Base-by-base conservation (phyloP, 1,140 invertebrate genomes). In the Augochlora pura region DNA sequence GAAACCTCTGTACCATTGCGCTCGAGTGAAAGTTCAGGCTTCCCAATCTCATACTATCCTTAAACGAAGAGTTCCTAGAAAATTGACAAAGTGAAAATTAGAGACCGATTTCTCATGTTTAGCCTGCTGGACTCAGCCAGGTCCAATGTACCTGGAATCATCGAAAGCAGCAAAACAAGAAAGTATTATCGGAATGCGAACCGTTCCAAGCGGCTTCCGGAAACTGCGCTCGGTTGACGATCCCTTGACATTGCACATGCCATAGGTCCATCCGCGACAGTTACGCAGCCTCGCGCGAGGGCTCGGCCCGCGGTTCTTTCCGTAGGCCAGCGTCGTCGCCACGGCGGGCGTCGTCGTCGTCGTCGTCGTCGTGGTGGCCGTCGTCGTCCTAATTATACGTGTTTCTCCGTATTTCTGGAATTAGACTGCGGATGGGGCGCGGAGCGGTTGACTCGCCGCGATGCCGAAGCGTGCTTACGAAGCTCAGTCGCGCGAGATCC, bases 361-460 rank as follows among this genome's bases (percentile, higher is more conserved):
- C 81, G 80, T 86, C 87, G 12, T 16, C 16, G 49, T 52, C 49
- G 75, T 52, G 67, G 83, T 70, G 38, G 81, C 67, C 83, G 77
- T 72, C 78, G 85, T 78, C 81, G 81, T 86, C 87, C 88, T 89
- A 89, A 89, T 89, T 89, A 89, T 90, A 90, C 74, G 82, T 89
- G 86, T 91, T 89, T 89, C 90, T 90, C 90, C 90, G 89, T 91
- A 91, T 91, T 91, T 91, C 91, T 92, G 91, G 91, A 92, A 92
- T 88, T 88, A 89, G 88, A 86, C 84, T 87, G 88, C 81, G 87
- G 81, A 82, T 85, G 84, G 85, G 85, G 88, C 83, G 81, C 84
- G 88, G 82, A 32, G 68, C 72, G 70, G 59, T 71, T 64, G 52
- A 42, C 73, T 76, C 75, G 74, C 62, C 62, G 27, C 32, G 59